These are phyloP conservation scores for Myzus persicae DNA, from an alignment of 1,140 invertebrate genomes.

Conservation along the genomic window DNA sequence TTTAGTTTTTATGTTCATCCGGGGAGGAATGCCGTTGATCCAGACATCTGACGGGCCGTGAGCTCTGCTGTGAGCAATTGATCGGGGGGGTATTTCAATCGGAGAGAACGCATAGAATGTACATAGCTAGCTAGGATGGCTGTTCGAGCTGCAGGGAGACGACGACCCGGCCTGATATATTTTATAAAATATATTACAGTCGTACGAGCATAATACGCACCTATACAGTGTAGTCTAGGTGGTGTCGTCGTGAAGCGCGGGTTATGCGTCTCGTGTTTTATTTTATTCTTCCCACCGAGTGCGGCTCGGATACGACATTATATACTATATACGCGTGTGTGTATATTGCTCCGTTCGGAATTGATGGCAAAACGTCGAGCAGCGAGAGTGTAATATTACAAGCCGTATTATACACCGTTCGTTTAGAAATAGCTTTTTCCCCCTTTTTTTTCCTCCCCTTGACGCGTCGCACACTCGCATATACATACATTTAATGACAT, in stretches of 20 bases:
- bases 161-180: not conserved
- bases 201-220: not conserved
- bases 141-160: not conserved
- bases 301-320: not conserved
- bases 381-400: not conserved
- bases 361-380: not conserved
- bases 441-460: not conserved
- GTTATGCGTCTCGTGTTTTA: conserved; percentile 8
- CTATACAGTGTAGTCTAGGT: not conserved
- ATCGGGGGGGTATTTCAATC: conserved; percentile 34
- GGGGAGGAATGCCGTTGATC: conserved; percentile 18
- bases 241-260: not conserved
- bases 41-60: conserved; percentile 17
- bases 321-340: not conserved
- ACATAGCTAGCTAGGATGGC: not conserved
- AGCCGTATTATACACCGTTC: not conserved
- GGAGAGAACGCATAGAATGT: not conserved
- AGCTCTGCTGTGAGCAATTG: not conserved
- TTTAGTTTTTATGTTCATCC: conserved; percentile 33
- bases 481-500: not conserved
- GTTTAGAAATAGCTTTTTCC: conserved; percentile 31
- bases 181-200: not conserved
- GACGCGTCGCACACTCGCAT: not conserved
- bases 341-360: not conserved
- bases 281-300: not conserved